Evolutionary conservation across 2,113 vertebrate genomes (phyloP).

Genomic region (Scophthalmus maximus): DNA sequence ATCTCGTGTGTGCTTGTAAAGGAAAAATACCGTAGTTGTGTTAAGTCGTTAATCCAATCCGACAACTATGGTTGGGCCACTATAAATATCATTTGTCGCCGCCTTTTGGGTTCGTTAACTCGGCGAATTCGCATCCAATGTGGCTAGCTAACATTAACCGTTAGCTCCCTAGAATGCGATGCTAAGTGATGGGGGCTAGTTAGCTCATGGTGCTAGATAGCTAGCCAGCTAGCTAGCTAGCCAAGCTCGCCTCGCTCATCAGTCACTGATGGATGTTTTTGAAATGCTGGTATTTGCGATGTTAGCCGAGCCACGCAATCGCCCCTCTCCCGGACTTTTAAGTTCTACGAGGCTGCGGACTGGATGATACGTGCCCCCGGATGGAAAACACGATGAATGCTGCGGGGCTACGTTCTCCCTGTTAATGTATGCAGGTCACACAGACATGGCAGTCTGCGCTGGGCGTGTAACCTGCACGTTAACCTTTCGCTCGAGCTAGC

Average conservation of each 20-base stretch:
- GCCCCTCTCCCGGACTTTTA: not conserved
- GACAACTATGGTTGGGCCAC: fast-evolving
- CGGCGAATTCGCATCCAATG: slow-evolving; percentile 20
- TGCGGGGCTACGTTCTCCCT: slow-evolving; percentile 1
- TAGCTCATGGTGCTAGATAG: slow-evolving; percentile 31
- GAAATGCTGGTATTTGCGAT: not conserved
- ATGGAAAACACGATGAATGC: not conserved
- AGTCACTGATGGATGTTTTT: slow-evolving; percentile 11
- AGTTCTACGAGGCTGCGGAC: too few relatives aligned
- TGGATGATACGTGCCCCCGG: not conserved
- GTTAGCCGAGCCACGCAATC: not conserved
- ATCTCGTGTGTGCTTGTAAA: not conserved
- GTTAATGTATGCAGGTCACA: slow-evolving; percentile 21
- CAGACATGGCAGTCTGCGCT: slow-evolving; percentile 4
- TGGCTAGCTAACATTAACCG: slow-evolving; percentile 34
- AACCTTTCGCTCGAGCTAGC: slow-evolving; percentile 57
- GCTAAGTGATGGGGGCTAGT: slow-evolving; percentile 55
- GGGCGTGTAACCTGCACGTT: slow-evolving; percentile 61
- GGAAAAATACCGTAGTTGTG: not conserved
- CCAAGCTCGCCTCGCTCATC: not conserved
- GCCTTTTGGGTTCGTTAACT: not conserved
- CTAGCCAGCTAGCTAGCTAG: slow-evolving; percentile 21
- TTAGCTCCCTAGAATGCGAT: slow-evolving; percentile 49
- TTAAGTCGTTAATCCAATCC: too few relatives aligned
- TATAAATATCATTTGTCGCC: not conserved